A percentile compares a stretch with the other conserved stretches of the same genome.
These are phyloP conservation scores for Corythornis cristatus DNA, from an alignment of 2,113 vertebrate species.

Conservation along the genomic window DNA sequence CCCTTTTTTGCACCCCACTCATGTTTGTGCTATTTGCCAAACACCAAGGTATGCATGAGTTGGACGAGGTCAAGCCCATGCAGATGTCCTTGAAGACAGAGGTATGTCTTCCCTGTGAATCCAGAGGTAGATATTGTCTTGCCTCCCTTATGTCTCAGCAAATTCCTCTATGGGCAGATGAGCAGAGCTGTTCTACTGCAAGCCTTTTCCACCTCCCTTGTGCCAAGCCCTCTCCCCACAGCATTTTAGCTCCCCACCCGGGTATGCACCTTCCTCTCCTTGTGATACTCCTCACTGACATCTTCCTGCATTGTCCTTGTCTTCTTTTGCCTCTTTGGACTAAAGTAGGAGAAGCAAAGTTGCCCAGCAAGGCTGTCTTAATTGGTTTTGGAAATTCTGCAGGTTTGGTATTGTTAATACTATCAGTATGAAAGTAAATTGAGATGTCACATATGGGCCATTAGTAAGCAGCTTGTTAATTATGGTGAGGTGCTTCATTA, in stretches of 20 bases:
- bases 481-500: slow-evolving; percentile 39
- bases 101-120: background rate
- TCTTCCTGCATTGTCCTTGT: background rate
- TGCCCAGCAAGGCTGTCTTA: background rate
- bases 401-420: background rate
- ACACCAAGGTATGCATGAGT: background rate
- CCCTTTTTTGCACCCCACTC: background rate
- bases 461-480: slow-evolving; percentile 40
- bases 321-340: background rate
- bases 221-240: background rate
- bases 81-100: background rate
- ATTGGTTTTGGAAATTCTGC: background rate
- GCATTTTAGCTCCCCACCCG: background rate
- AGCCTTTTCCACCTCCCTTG: background rate
- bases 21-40: background rate
- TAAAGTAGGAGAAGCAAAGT: background rate
- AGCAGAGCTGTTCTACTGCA: background rate
- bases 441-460: slow-evolving; percentile 16
- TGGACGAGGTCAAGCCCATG: background rate
- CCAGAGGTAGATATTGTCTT: background rate
- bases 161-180: fast-evolving
- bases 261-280: background rate
- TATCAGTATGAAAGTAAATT: slow-evolving; percentile 14
- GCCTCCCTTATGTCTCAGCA: background rate
- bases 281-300: background rate